These are phyloP conservation scores for Ibycter americanus DNA, from an alignment of 2,797 vertebrate genomes.

Conservation along the genomic window DNA sequence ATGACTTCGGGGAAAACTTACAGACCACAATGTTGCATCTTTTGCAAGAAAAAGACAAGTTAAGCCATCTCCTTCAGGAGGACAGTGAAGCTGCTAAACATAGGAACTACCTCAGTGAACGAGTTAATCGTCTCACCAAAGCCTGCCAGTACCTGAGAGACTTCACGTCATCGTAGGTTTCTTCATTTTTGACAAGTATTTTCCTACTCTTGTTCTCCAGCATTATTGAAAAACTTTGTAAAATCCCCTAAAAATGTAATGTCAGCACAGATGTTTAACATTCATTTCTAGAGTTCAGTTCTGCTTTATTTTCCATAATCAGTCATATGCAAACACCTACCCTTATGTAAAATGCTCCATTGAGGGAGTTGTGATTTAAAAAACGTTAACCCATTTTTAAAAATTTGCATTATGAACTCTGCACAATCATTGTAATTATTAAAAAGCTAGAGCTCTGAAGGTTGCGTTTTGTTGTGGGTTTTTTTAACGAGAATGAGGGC, in stretches of 20 bases:
- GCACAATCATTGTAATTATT: background rate
- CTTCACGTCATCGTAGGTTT: conserved; percentile 9
- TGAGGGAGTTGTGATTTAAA: background rate
- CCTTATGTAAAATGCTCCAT: background rate
- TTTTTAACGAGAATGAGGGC: background rate
- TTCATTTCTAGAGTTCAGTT: background rate
- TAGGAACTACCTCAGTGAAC: conserved; percentile 69
- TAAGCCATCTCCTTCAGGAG: conserved; percentile 77
- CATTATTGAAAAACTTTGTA: background rate
- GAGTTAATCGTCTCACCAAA: conserved; percentile 71
- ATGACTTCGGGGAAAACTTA: conserved; percentile 71
- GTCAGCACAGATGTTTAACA: background rate
- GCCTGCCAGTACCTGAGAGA: conserved; percentile 73
- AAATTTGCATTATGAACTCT: background rate
- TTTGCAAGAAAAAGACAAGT: conserved; percentile 78
- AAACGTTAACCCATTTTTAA: background rate
- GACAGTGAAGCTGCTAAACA: conserved; percentile 73
- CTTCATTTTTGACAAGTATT: background rate
- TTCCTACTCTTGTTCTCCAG: background rate
- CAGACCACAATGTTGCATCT: conserved; percentile 82
- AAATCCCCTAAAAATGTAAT: background rate
- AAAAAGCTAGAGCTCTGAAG: background rate
- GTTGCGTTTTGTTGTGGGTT: background rate
- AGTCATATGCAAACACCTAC: background rate
- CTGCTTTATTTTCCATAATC: background rate